Evolutionary conservation across 2,888 invertebrate genomes (phyloP), one percentile per base, ranked within the genome.

Genomic region (Chrysomela aeneicollis): DNA sequence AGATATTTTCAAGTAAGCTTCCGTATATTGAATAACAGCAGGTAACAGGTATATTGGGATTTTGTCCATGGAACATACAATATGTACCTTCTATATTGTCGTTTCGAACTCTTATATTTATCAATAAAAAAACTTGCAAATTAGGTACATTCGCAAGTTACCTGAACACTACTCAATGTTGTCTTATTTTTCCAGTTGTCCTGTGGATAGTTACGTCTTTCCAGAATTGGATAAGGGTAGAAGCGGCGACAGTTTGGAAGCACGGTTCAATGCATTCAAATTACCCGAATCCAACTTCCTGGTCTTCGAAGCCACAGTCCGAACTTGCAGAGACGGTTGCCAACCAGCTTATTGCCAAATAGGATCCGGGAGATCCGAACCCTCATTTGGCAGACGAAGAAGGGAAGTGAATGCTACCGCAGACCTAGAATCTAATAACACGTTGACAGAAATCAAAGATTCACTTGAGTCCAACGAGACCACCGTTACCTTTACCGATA

Each of bases 251-350:
- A 94, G 93, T 2, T 83, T 96, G 59, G 95, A 95, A 84, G 95
- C 95, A 0, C 87, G 94, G 75, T 96, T 96, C 81, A 95, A 95
- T 81, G 95, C 95, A 0, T 96, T 95, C 80, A 96, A 95, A 83
- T 95, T 96, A 71, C 95, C 95, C 0, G 95, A 95, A 83, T 95
- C 95, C 0, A 95, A 95, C 82, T 95, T 95, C 86, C 83, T 96
- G 73, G 94, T 95, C 0, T 96, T 96, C 77, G 95, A 96, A 83
- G 95, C 95, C 0, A 95, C 93, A 0, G 95, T 96, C 0, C 85
- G 93, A 62, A 94, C 94, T 0, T 96, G 95, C 75, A 85, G 94
- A 47, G 94, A 94, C 55, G 94, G 94, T 6, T 96, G 95, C 77
- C 94, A 94, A 79, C 95, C 95, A 51, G 94, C 94, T 9, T 94